Conservation (phyloP, 2,113 vertebrate genomes). For the Burhinus bistriatus region DNA sequence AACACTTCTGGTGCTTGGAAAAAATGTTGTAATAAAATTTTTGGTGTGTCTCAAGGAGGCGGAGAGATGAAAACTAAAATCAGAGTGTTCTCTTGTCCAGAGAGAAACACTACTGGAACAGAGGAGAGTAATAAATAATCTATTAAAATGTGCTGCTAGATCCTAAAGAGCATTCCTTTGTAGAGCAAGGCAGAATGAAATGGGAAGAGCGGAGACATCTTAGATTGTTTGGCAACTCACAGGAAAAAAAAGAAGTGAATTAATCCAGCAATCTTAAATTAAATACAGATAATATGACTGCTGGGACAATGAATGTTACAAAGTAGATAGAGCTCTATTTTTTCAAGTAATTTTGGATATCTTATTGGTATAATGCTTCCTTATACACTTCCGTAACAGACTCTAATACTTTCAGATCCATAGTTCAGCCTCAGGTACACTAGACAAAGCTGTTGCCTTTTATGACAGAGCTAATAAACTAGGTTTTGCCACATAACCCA, state of each 20-base stretch:
- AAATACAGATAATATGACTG: neutral
- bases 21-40: neutral
- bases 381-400: neutral
- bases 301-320: neutral
- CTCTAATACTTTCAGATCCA: neutral
- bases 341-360: neutral
- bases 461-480: neutral
- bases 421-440: neutral
- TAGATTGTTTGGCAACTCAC: neutral
- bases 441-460: neutral
- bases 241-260: neutral
- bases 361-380: neutral
- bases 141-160: neutral
- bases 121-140: neutral
- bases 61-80: neutral
- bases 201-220: neutral
- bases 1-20: neutral
- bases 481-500: neutral
- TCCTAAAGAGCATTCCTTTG: neutral
- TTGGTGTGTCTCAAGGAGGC: neutral
- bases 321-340: neutral
- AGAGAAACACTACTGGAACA: neutral
- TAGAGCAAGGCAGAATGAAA: neutral
- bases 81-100: neutral
- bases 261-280: neutral